Evolutionary conservation across 2,888 invertebrate species (phyloP), one percentile per base, ranked within the genome.

Genomic region (Monochamus alternatus): DNA sequence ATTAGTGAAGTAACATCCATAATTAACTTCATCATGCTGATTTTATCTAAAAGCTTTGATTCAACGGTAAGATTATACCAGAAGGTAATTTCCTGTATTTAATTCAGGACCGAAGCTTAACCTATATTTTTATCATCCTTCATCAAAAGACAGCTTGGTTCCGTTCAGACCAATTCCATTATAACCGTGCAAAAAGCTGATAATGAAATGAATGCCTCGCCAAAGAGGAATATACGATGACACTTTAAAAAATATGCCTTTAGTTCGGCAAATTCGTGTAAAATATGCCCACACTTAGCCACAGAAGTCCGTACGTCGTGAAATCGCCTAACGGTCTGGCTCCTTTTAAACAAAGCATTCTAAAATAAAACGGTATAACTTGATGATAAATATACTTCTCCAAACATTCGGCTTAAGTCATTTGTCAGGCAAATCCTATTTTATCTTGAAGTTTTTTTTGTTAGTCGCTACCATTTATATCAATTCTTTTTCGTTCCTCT

Each of bases 301-400:
- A 63, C 71, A 71, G 63, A 63, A 62, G 71, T 70, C 51, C 32
- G 32, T 31, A 51, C 70, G 51, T 62, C 32, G 51, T 52, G 38
- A 71, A 63, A 71, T 62, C 31, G 31, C 59, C 51, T 71, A 31
- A 63, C n/a, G 52, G 62, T 22, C 69, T 59, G 60, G 44, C 60
- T 62, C 55, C 63, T 63, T 71, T 71, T 71, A 71, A 71, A 71
- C 71, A 76, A 76, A 75, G 74, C 75, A 71, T 72, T 72, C 63
- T 55, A 64, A 76, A 74, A 75, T 76, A 72, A 73, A 73, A 71
- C 31, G 67, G 78, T 75, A 77, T 75, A 75, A 76, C 75, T 75
- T 69, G 75, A 79, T 75, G 77, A 79, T 74, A 76, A 79, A 81
- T 81, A 75, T 75, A 80, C 68, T 79, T 76, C 76, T 78, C 77